Evolutionary conservation across 2,888 invertebrate species (phyloP).

Genomic region (Phrixothrix hirtus): DNA sequence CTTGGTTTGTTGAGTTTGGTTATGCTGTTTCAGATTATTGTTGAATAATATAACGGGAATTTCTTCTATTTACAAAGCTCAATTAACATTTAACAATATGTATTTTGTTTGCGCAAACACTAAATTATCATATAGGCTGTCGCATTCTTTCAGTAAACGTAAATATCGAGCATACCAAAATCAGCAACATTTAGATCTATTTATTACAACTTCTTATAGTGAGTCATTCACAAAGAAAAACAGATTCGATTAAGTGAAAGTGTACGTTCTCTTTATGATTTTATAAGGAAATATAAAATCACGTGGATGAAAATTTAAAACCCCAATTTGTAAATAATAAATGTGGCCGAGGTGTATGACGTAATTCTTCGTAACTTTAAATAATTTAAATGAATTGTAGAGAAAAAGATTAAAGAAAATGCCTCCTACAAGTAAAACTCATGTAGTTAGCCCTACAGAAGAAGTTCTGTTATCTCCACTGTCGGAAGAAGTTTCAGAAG

Average conservation of each 20-base stretch:
- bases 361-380: no score
- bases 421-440: slow-evolving; percentile 38
- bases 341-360: no score
- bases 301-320: no score
- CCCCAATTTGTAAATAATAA: no score
- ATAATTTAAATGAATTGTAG: no score
- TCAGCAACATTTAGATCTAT: background rate
- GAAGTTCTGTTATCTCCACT: slow-evolving; percentile 52
- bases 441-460: slow-evolving; percentile 49
- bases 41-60: background rate
- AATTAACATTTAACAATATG: background rate
- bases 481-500: slow-evolving; percentile 41
- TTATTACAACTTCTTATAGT: background rate
- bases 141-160: background rate
- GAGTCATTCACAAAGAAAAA: background rate
- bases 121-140: background rate
- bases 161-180: background rate
- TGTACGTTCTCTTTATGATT: background rate
- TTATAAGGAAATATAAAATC: background rate
- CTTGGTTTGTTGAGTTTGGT: no score
- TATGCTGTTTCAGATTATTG: no score
- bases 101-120: background rate
- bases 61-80: no score
- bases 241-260: background rate
- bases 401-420: slow-evolving; percentile 1